Percentiles rank a stretch among this genome's conserved stretches.
These are phyloP conservation scores for Neuroscelio doddi DNA, from an alignment of 2,888 invertebrate genomes.

Conservation along the genomic window DNA sequence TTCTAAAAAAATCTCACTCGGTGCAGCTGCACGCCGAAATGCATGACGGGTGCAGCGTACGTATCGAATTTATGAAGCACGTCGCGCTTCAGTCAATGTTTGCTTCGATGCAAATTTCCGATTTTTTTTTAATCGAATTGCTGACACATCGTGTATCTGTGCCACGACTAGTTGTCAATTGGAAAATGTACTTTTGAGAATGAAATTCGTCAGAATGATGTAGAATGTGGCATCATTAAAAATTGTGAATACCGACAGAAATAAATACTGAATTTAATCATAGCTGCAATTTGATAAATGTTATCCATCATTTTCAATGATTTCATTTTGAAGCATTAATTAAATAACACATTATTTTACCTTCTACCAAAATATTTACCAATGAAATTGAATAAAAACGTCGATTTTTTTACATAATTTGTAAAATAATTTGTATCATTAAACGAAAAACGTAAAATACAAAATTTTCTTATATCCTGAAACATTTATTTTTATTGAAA, in stretches of 20 bases:
- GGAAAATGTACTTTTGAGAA: slow-evolving; percentile 18
- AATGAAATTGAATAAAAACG: too few species aligned
- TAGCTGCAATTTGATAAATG: too few species aligned
- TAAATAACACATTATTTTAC: too few species aligned
- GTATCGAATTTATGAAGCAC: slow-evolving; percentile 47
- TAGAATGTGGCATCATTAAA: slow-evolving; percentile 13
- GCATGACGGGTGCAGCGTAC: slow-evolving; percentile 34
- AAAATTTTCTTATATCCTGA: too few species aligned
- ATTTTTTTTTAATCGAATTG: slow-evolving; percentile 34
- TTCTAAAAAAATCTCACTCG: slow-evolving; percentile 44
- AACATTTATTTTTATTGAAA: too few species aligned
- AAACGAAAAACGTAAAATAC: too few species aligned
- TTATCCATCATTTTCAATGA: too few species aligned
- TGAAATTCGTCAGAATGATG: slow-evolving; percentile 33
- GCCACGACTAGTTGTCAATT: slow-evolving; percentile 31
- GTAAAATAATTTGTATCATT: too few species aligned
- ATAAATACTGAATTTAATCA: not conserved
- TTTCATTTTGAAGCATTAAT: too few species aligned
- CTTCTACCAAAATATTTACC: too few species aligned
- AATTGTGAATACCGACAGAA: slow-evolving; percentile 10
- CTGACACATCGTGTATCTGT: slow-evolving; percentile 21
- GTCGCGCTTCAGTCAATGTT: slow-evolving; percentile 45
- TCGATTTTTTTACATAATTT: too few species aligned
- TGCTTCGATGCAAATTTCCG: slow-evolving; percentile 36
- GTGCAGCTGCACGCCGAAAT: slow-evolving; percentile 34